A percentile compares a stretch with the other conserved stretches of the same genome.
phyloP scores from a whole-genome alignment of 2,797 vertebrate species.

The Gambusia yucatana region DNA sequence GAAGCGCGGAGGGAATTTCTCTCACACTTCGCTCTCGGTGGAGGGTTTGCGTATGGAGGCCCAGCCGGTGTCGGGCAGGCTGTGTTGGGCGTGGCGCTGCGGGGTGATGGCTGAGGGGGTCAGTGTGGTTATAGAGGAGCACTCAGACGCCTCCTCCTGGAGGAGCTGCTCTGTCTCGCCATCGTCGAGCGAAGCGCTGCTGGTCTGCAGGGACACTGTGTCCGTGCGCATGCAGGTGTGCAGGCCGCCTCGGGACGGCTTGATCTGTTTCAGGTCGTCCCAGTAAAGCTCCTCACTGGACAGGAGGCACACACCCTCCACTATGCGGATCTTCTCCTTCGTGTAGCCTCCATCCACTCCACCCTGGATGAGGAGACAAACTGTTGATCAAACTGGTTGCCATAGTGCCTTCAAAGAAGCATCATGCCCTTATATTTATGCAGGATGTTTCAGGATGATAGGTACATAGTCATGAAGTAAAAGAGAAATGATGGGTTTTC shows the following conservation, averaged over 20 bases:
- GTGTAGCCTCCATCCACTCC: constrained; percentile 90
- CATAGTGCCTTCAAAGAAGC: background rate
- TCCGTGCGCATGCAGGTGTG: constrained; percentile 97
- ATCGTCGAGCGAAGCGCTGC: constrained; percentile 93
- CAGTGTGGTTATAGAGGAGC: constrained; percentile 92
- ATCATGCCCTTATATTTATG: background rate
- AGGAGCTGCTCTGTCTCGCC: constrained; percentile 96
- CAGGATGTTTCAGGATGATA: background rate
- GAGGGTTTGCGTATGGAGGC: constrained; percentile 90
- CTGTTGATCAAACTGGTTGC: background rate
- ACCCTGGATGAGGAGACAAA: constrained; percentile 68
- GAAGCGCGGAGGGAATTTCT: constrained; percentile 34
- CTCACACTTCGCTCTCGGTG: constrained; percentile 94
- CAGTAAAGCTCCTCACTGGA: constrained; percentile 93
- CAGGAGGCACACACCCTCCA: constrained; percentile 96
- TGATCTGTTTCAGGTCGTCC: constrained; percentile 97
- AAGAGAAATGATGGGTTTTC: too few species aligned
- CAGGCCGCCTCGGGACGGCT: constrained; percentile 91
- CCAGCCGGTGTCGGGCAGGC: constrained; percentile 95
- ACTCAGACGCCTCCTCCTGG: constrained; percentile 95
- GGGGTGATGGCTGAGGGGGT: constrained; percentile 85
- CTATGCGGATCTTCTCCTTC: constrained; percentile 98
- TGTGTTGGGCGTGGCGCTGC: constrained; percentile 86
- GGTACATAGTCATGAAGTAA: background rate
- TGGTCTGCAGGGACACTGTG: constrained; percentile 96